A percentile compares a stretch with the other conserved stretches of the same genome.
Evolutionary conservation across 2,113 vertebrate genomes (phyloP).

Genomic region (Ciconia stormi): DNA sequence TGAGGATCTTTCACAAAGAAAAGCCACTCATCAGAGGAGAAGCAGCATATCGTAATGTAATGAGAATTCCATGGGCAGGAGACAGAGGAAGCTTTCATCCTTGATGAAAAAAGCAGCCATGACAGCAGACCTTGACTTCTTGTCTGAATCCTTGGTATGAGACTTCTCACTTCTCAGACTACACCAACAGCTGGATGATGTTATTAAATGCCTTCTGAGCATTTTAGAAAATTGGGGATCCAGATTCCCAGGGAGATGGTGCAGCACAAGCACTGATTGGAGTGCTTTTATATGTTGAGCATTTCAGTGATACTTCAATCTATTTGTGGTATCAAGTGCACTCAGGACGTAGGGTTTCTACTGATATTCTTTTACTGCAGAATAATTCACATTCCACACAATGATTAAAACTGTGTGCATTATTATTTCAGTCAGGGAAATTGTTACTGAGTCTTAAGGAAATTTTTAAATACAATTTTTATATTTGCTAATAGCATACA

Average conservation of each 20-base stretch:
- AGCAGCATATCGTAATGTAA: conserved; percentile 84
- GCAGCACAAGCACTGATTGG: neutral
- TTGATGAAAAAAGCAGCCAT: neutral
- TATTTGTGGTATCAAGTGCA: neutral
- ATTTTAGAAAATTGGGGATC: neutral
- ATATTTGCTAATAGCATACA: neutral
- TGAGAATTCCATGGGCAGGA: neutral
- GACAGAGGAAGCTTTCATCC: neutral
- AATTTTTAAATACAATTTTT: neutral
- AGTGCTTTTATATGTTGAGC: neutral
- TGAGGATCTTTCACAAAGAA: conserved; percentile 79
- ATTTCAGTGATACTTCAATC: neutral
- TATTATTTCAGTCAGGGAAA: conserved; percentile 1
- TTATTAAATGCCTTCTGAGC: neutral
- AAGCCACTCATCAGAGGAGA: conserved; percentile 76
- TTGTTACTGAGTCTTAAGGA: neutral
- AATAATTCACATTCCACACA: neutral
- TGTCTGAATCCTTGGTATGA: neutral
- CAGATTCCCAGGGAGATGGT: neutral
- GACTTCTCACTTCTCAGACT: neutral
- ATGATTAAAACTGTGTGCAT: neutral
- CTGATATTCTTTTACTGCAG: neutral
- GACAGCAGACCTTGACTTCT: neutral
- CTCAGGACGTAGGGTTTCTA: neutral
- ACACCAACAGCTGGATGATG: neutral